These are phyloP conservation scores for Heliopora coerulea DNA, from an alignment of 92 coral and sea anemone genomes.

Conservation along the genomic window DNA sequence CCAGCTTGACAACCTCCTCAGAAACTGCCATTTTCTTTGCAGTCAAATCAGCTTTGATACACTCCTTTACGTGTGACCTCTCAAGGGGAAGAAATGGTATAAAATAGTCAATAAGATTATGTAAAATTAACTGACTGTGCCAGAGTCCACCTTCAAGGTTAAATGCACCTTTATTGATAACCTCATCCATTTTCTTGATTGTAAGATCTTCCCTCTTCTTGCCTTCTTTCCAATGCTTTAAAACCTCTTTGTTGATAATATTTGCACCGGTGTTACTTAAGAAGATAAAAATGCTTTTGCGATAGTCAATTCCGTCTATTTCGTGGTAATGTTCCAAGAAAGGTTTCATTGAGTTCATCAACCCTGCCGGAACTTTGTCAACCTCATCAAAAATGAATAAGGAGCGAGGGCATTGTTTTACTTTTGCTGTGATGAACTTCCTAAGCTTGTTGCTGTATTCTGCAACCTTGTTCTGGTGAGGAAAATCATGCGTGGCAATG, in stretches of 20 bases:
- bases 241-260: conserved; percentile 63
- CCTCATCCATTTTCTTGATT: conserved; percentile 70
- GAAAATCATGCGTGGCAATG: conserved; percentile 81
- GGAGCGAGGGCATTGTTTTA: conserved; percentile 64
- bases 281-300: conserved; percentile 71
- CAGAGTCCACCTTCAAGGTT: conserved; percentile 79
- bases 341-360: conserved; percentile 79
- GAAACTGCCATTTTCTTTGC: conserved; percentile 41
- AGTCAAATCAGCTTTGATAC: conserved; percentile 63
- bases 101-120: conserved; percentile 74
- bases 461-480: conserved; percentile 59
- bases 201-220: conserved; percentile 63
- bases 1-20: conserved; percentile 52
- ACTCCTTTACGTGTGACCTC: conserved; percentile 71
- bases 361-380: conserved; percentile 89
- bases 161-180: conserved; percentile 75
- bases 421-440: conserved; percentile 54
- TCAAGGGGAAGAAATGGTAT: conserved; percentile 87
- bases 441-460: conserved; percentile 58
- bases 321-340: conserved; percentile 75
- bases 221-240: conserved; percentile 72
- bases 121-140: conserved; percentile 81
- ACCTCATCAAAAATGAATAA: conserved; percentile 92
- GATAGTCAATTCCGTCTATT: conserved; percentile 68
- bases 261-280: conserved; percentile 85